Evolutionary conservation across 2,888 invertebrate genomes (phyloP).

Genomic region (Tetropium fuscum): DNA sequence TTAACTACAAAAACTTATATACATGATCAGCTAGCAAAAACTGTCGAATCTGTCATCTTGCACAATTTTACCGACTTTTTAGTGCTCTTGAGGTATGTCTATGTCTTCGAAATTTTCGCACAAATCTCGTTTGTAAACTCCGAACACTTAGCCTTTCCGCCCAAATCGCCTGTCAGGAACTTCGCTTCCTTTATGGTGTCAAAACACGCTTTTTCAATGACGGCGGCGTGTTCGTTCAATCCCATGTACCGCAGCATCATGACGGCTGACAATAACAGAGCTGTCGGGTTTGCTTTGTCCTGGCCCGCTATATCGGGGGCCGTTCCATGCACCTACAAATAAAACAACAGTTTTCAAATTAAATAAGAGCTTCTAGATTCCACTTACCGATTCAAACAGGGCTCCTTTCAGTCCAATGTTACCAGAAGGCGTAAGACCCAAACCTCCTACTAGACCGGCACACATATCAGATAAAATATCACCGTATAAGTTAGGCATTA

Average conservation of each 20-base stretch:
- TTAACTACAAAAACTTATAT: slow-evolving; percentile 15
- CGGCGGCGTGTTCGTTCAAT: slow-evolving; percentile 80
- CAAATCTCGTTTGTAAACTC: slow-evolving; percentile 97
- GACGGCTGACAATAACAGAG: slow-evolving; percentile 93
- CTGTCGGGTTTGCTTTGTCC: slow-evolving; percentile 99
- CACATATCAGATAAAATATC: slow-evolving; percentile 99
- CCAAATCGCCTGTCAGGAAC: slow-evolving; percentile 95
- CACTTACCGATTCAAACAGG: slow-evolving; percentile 95
- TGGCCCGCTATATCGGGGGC: slow-evolving; percentile 98
- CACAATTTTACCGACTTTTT: slow-evolving; percentile 5
- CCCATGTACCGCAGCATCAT: slow-evolving; percentile 99
- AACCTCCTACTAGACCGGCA: slow-evolving; percentile 97
- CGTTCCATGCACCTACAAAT: slow-evolving; percentile 90
- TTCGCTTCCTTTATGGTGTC: slow-evolving; percentile 88
- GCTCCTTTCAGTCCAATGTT: slow-evolving; percentile 99
- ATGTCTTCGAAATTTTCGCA: slow-evolving; percentile 64
- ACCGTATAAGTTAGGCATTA: slow-evolving; percentile 99
- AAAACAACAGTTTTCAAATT: slow-evolving; percentile 4
- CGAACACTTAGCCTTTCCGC: slow-evolving; percentile 95
- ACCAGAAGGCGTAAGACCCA: slow-evolving; percentile 98
- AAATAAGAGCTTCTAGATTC: no score
- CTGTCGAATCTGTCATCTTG: slow-evolving; percentile 30
- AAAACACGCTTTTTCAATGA: slow-evolving; percentile 87
- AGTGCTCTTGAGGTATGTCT: slow-evolving; percentile 8
- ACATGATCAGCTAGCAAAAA: slow-evolving; percentile 10